phyloP scores from a whole-genome alignment of 2,113 vertebrate species.

The Nymphicus hollandicus region DNA sequence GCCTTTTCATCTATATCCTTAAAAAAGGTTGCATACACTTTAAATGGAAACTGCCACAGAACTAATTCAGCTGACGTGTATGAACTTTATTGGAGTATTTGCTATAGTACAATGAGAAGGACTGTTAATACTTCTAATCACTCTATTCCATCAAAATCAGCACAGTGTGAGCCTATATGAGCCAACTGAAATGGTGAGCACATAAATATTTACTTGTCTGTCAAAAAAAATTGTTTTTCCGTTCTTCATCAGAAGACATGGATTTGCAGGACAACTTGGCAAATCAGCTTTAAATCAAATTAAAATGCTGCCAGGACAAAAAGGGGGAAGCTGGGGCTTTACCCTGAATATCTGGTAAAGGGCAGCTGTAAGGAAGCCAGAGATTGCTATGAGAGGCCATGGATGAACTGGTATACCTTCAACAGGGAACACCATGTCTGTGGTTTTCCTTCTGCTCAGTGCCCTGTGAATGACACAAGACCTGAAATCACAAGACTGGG shows the following conservation, averaged over 20 bases:
- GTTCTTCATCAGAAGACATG: not conserved
- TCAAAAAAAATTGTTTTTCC: not conserved
- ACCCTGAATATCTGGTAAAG: not conserved
- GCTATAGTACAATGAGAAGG: not conserved
- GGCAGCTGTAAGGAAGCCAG: not conserved
- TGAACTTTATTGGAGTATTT: not conserved
- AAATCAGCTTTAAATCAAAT: not conserved
- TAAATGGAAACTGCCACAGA: not conserved
- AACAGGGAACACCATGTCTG: not conserved
- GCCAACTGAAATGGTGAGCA: not conserved
- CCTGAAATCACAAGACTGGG: not conserved
- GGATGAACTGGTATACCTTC: not conserved
- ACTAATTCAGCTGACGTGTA: not conserved
- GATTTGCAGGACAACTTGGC: not conserved
- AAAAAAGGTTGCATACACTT: not conserved
- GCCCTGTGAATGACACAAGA: not conserved
- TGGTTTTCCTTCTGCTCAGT: not conserved
- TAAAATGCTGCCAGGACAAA: not conserved
- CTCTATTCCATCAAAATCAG: not conserved
- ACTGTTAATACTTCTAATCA: not conserved
- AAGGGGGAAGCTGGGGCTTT: not conserved
- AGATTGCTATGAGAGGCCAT: not conserved
- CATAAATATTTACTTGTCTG: not conserved
- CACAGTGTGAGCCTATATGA: not conserved
- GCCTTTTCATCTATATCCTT: not conserved